These are phyloP conservation scores for Sesamia nonagrioides DNA, from an alignment of 1,140 invertebrate species.

Conservation along the genomic window DNA sequence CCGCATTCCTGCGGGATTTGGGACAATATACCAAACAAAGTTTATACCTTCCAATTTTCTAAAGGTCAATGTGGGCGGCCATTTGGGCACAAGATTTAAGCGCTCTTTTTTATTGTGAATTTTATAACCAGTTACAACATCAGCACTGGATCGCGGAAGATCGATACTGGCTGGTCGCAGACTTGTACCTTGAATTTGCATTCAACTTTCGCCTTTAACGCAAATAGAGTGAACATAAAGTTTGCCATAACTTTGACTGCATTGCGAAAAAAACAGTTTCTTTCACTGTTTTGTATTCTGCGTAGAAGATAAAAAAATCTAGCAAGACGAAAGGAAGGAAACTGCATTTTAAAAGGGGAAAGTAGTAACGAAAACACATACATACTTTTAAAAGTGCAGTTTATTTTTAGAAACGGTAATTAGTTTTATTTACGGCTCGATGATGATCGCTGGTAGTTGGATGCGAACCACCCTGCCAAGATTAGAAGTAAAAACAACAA, in stretches of 20 bases:
- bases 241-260: slow-evolving; percentile 42
- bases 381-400: neutral
- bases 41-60: slow-evolving; percentile 35
- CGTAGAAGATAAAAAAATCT: slow-evolving; percentile 31
- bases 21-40: slow-evolving; percentile 8
- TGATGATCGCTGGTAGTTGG: no score
- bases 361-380: neutral
- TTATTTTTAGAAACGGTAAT: no score
- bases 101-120: slow-evolving; percentile 18
- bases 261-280: slow-evolving; percentile 45
- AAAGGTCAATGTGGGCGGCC: slow-evolving; percentile 30
- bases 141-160: slow-evolving; percentile 35
- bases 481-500: neutral
- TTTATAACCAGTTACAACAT: slow-evolving; percentile 31
- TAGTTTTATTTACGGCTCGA: neutral
- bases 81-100: slow-evolving; percentile 15
- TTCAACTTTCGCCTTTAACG: slow-evolving; percentile 44
- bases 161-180: slow-evolving; percentile 35
- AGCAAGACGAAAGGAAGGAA: slow-evolving; percentile 14
- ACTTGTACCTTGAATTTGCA: slow-evolving; percentile 42
- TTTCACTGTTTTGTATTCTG: slow-evolving; percentile 33
- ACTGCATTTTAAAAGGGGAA: slow-evolving; percentile 2
- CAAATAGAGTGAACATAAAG: slow-evolving; percentile 49
- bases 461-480: neutral
- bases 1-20: slow-evolving; percentile 28